A percentile compares a stretch with the other conserved stretches of the same genome.
These are phyloP conservation scores for Peromyscus aztecus DNA, from an alignment of 2,797 vertebrate species.

Conservation along the genomic window DNA sequence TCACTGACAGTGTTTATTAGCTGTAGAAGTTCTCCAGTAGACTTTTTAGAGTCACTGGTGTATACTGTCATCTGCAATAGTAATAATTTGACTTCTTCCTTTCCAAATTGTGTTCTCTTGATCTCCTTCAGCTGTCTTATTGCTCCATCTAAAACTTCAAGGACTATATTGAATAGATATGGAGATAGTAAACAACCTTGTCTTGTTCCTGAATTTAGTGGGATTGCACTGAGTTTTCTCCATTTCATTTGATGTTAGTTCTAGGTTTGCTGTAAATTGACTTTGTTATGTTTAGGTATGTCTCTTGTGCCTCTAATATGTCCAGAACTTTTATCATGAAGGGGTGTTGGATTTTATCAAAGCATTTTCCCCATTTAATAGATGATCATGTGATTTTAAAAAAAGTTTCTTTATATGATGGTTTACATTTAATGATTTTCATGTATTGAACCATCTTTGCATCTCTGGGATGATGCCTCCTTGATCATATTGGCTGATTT, in stretches of 20 bases:
- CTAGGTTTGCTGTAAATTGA: not conserved
- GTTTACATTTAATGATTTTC: not conserved
- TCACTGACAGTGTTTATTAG: not conserved
- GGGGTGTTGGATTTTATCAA: not conserved
- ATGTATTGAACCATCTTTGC: not conserved
- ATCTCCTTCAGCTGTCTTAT: not conserved
- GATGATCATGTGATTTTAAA: too few relatives aligned
- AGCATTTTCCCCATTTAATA: too few relatives aligned
- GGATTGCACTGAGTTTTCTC: not conserved
- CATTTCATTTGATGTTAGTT: not conserved
- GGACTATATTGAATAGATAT: not conserved
- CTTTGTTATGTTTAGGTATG: not conserved
- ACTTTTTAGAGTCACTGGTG: not conserved
- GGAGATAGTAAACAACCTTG: not conserved
- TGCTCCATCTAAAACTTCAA: not conserved
- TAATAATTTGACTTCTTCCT: not conserved
- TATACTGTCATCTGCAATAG: not conserved
- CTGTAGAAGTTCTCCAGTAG: not conserved
- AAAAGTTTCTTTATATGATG: not conserved
- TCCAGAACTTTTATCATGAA: not conserved
- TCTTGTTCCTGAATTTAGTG: not conserved
- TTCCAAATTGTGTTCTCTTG: not conserved
- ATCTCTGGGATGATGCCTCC: not conserved
- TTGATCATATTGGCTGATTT: not conserved
- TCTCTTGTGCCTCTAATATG: not conserved